Evolutionary conservation across 2,113 vertebrate species (phyloP).

Genomic region (Aythya baeri): DNA sequence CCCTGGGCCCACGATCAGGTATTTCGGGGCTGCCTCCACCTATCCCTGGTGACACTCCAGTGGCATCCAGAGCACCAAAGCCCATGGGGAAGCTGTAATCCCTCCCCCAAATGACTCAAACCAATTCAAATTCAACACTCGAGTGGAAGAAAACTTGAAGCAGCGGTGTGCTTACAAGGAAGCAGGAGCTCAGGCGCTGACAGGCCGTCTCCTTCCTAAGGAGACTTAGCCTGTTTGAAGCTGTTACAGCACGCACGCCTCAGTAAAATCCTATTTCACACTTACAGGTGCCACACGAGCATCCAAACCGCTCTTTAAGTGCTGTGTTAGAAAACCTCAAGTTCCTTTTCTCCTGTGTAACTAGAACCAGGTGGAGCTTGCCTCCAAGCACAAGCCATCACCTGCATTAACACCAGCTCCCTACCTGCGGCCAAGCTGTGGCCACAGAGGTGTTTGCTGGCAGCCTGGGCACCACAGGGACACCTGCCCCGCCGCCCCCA

Average conservation of each 20-base stretch:
- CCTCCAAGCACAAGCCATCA: not conserved
- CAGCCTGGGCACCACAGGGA: accelerated
- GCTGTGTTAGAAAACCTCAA: not conserved
- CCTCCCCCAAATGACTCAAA: not conserved
- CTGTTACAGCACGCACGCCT: not conserved
- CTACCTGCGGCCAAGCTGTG: not conserved
- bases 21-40: not conserved
- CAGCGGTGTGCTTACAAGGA: not conserved
- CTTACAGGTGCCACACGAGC: no score
- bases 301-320: not conserved
- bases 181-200: not conserved
- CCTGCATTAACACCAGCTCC: accelerated
- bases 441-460: not conserved
- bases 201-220: not conserved
- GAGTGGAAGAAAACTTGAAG: not conserved
- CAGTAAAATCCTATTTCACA: not conserved
- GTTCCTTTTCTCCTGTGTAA: not conserved
- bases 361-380: not conserved
- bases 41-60: not conserved
- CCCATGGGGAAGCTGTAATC: accelerated
- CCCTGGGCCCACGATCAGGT: not conserved
- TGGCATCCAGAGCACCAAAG: not conserved
- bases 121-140: not conserved
- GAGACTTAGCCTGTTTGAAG: not conserved
- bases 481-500: not conserved